A percentile compares a stretch with the other conserved stretches of the same genome.
phyloP scores from a whole-genome alignment of 92 coral and sea anemone genomes.

The Siderastrea siderea region DNA sequence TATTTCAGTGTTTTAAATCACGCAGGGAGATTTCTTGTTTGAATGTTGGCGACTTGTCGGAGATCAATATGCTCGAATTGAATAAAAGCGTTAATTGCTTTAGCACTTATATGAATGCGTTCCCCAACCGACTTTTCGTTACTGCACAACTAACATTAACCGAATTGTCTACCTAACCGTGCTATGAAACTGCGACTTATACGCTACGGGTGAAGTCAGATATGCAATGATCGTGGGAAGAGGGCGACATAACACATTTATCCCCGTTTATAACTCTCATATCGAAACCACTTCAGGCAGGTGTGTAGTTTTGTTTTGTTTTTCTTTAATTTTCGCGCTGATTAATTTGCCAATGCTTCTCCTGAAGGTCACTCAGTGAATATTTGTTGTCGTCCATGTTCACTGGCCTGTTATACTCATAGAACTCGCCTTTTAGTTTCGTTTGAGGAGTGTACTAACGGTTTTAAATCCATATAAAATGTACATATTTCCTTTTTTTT shows the following conservation, averaged over 20 bases:
- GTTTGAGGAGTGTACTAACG: not conserved
- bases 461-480: not conserved
- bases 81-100: slow-evolving; percentile 11
- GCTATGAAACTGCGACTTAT: not conserved
- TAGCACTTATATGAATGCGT: slow-evolving; percentile 34
- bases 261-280: not conserved
- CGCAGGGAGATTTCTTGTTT: not conserved
- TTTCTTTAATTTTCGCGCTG: not conserved
- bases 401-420: not conserved
- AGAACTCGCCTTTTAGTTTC: not conserved
- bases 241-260: not conserved
- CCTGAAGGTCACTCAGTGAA: not conserved
- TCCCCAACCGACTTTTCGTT: slow-evolving; percentile 39
- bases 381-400: not conserved
- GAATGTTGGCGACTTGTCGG: not conserved
- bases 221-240: not conserved
- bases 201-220: not conserved
- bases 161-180: not conserved
- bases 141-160: slow-evolving; percentile 27
- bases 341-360: not conserved
- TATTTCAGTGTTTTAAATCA: not conserved
- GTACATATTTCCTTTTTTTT: not conserved
- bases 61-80: not conserved
- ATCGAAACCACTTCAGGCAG: not conserved
- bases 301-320: not conserved